Conservation (phyloP, 2,888 invertebrate genomes). For the Petrolisthes cinctipes region DNA sequence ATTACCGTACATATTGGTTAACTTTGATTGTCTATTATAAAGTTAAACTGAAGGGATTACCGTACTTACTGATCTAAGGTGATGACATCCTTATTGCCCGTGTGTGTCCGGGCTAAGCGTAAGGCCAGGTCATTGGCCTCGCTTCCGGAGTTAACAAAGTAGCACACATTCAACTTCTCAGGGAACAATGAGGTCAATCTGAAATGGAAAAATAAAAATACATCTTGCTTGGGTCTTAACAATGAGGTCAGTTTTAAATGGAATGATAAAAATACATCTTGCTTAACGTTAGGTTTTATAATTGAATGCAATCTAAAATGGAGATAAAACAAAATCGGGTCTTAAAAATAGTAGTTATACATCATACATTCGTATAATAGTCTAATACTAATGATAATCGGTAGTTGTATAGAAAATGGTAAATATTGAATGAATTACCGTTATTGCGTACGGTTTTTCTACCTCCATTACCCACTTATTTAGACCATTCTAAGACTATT, state of each 20-base stretch:
- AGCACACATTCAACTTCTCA: conserved; percentile 69
- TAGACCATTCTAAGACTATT: no score
- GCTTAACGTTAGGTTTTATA: not conserved
- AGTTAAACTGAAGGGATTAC: no score
- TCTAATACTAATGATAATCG: no score
- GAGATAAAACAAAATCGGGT: not conserved
- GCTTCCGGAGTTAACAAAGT: conserved; percentile 97
- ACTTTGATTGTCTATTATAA: no score
- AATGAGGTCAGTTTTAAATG: not conserved
- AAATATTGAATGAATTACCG: no score
- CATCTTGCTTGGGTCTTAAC: not conserved
- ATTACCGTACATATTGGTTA: no score
- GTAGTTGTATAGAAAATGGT: no score
- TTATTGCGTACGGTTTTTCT: no score
- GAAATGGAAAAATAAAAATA: not conserved
- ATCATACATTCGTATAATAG: no score
- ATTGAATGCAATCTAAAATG: not conserved
- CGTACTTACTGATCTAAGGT: conserved; percentile 93
- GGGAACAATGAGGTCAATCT: conserved; percentile 57
- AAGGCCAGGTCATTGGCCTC: conserved; percentile 98
- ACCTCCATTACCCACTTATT: no score
- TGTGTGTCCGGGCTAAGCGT: conserved; percentile 88
- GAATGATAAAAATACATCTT: not conserved
- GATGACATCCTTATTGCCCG: conserved; percentile 89
- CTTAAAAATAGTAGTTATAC: no score